phyloP scores from a whole-genome alignment of 2,113 vertebrate genomes.

The Hyperopisus bebe region DNA sequence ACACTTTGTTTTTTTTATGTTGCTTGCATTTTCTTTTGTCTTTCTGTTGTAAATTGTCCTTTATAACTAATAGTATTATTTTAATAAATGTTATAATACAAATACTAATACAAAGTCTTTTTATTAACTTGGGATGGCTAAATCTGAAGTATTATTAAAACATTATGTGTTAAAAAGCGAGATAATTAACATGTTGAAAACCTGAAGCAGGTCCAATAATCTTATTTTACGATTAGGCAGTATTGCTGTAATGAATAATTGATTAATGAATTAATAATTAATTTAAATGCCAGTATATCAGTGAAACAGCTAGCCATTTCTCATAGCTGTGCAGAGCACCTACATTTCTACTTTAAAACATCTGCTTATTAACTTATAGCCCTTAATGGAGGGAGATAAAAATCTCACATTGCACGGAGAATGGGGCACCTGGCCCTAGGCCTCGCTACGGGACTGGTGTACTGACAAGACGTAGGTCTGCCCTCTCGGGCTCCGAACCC shows the following conservation, averaged over 20 bases:
- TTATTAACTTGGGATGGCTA: slow-evolving; percentile 61
- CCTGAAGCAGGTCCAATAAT: slow-evolving; percentile 64
- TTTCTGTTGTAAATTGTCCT: slow-evolving; percentile 82
- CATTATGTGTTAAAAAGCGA: slow-evolving; percentile 53
- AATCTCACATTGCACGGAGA: background rate
- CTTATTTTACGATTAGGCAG: slow-evolving; percentile 53
- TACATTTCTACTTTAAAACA: slow-evolving; percentile 61
- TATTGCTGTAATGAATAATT: slow-evolving; percentile 39
- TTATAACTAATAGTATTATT: slow-evolving; percentile 87
- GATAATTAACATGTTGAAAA: slow-evolving; percentile 52
- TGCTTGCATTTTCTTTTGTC: slow-evolving; percentile 83
- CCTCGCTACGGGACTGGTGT: background rate
- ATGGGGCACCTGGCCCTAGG: background rate
- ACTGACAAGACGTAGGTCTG: background rate
- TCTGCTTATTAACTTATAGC: slow-evolving; percentile 43
- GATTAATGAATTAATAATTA: background rate
- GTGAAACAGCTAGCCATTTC: background rate
- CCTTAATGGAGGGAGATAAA: slow-evolving; percentile 44
- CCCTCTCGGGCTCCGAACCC: background rate
- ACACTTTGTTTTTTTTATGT: slow-evolving; percentile 55
- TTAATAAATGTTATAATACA: slow-evolving; percentile 88
- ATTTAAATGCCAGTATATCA: background rate
- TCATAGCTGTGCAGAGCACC: background rate
- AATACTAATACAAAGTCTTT: slow-evolving; percentile 80
- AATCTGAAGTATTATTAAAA: slow-evolving; percentile 51